Base-by-base conservation (phyloP, 1,140 invertebrate genomes). In the Nasonia vitripennis region DNA sequence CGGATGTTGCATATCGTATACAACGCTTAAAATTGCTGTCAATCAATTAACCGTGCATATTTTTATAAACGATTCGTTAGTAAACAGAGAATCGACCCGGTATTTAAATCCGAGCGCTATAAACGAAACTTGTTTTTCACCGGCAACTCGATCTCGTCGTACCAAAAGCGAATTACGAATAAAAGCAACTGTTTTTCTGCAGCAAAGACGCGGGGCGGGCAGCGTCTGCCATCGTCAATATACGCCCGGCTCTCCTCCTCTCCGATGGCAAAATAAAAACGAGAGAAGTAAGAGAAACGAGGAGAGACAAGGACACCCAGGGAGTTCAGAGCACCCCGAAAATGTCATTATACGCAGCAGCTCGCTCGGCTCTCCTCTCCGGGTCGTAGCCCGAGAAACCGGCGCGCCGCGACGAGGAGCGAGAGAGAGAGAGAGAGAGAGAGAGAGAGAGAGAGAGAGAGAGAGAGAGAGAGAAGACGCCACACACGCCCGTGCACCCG, bases 331-430 rank as follows among this genome's bases (percentile, higher is more conserved):
- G 83, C 85, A 86, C 85, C 85, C 73, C 73, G 70, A 86, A 87
- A 88, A 89, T 84, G 78, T 87, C 85, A 84, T 73, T 88, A 87
- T 75, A 80, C 34, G 77, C 84, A 81, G 81, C 82, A 34, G 68
- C 68, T 23, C 81, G 6, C 71, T 67, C 67, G 41, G 34, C 62
- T 23, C 67, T 55, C 48, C 20, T 11, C 67, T 68, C 10, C 23
- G 67, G 20, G n/a, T 68, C 67, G 67, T 23, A 68, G 48, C 17
- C 20, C 67, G 67, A 68, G 67, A 68, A 68, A 68, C 41, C 48
- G 48, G 48, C 48, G 48, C 48, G 48, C 34, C 48, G 27, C 68
- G 68, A 10, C 68, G 68, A 11, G 45, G 73, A 51, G 77, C 77
- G 78, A 68, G 71, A 48, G 83, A 67, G 68, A n/a, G 5, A 2